Conservation (phyloP, 2,888 invertebrate genomes). For the Ametastegia equiseti region DNA sequence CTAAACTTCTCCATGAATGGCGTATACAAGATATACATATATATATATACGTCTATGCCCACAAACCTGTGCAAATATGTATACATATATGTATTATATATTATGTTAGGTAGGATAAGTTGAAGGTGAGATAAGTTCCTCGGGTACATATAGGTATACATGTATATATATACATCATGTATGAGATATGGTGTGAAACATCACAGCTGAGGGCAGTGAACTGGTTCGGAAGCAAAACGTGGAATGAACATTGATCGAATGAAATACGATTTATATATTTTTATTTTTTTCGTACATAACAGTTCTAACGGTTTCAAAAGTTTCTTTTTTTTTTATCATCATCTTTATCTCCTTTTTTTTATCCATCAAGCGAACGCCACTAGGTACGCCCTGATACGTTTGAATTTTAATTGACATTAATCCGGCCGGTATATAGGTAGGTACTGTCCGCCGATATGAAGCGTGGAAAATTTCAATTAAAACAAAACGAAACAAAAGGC, state of each 20-base stretch:
- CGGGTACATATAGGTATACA: neutral
- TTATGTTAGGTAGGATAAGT: neutral
- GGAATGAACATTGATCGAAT: too few species aligned
- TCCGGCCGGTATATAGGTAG: neutral
- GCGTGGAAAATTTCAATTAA: neutral
- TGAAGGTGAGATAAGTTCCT: neutral
- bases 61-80: neutral
- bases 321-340: neutral
- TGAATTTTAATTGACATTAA: constrained; percentile 15
- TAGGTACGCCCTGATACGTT: neutral
- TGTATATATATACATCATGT: neutral
- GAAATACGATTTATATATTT: too few species aligned
- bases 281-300: too few species aligned
- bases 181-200: neutral
- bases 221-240: too few species aligned
- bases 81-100: neutral
- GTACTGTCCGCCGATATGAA: neutral
- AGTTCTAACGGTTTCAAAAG: too few species aligned
- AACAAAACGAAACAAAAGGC: neutral
- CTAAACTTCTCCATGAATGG: too few species aligned
- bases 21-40: neutral
- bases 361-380: neutral
- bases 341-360: neutral
- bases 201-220: too few species aligned
- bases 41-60: neutral